Evolutionary conservation across 2,888 invertebrate species (phyloP).

Genomic region (Resseliella maxima): DNA sequence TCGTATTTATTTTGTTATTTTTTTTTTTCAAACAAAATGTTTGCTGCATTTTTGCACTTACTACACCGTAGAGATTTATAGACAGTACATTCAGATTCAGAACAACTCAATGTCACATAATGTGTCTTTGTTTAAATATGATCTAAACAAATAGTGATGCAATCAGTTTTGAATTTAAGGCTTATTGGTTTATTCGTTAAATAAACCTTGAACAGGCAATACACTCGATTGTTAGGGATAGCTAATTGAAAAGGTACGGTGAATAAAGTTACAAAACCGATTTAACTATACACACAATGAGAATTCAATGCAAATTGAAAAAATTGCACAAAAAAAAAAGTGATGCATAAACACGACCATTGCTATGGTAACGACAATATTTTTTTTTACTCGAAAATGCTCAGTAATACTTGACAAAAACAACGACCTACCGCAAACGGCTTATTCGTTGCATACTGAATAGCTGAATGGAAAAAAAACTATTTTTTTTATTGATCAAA

Average conservation of each 20-base stretch:
- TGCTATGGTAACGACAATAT: neutral
- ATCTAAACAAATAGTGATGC: neutral
- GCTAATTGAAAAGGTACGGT: neutral
- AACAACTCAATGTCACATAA: too few species aligned
- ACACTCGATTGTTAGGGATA: neutral
- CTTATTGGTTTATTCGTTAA: neutral
- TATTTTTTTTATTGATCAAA: conserved; percentile 18
- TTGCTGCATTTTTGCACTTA: too few species aligned
- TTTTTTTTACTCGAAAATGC: neutral
- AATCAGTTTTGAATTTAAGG: neutral
- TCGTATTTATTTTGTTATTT: too few species aligned
- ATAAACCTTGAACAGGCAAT: neutral
- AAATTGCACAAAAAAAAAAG: too few species aligned
- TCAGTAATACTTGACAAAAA: neutral
- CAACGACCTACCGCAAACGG: neutral
- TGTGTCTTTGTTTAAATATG: neutral
- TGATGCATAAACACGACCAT: neutral
- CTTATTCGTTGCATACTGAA: neutral
- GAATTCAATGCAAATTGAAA: too few species aligned
- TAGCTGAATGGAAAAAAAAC: too few species aligned
- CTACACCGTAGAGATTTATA: too few species aligned
- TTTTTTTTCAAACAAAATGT: too few species aligned
- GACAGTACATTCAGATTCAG: too few species aligned
- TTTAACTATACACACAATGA: too few species aligned
- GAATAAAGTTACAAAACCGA: neutral